These are phyloP conservation scores for Charadrius vociferus DNA, from an alignment of 2,113 vertebrate genomes.

Conservation along the genomic window DNA sequence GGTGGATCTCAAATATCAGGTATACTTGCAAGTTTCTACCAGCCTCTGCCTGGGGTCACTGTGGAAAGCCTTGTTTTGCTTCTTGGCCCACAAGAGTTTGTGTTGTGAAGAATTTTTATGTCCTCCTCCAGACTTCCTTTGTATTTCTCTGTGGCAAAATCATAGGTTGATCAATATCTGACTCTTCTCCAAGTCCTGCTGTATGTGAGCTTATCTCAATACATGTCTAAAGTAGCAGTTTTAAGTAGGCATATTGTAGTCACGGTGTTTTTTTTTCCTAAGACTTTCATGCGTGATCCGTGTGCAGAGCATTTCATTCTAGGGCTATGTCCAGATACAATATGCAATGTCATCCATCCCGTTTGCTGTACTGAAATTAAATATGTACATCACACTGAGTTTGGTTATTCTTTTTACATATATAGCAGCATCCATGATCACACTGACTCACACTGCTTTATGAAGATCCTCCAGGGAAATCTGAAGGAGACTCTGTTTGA, in stretches of 20 bases:
- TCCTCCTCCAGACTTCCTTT: background rate
- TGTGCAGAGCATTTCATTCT: background rate
- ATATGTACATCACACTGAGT: slow-evolving; percentile 18
- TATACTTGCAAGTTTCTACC: background rate
- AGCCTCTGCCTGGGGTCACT: background rate
- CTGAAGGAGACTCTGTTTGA: slow-evolving; percentile 94
- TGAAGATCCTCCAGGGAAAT: slow-evolving; percentile 96
- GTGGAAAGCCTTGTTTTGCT: background rate
- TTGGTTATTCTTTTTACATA: slow-evolving; percentile 33
- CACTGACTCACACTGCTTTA: slow-evolving; percentile 95
- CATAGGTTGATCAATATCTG: background rate
- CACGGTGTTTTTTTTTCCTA: background rate
- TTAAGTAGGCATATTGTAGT: background rate
- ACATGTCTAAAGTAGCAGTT: background rate
- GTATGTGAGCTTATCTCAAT: background rate
- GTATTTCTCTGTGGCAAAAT: background rate
- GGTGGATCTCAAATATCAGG: background rate
- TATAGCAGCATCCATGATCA: slow-evolving; percentile 98
- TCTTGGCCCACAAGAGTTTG: background rate
- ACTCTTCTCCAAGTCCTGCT: background rate
- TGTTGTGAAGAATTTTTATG: background rate
- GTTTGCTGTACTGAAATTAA: background rate
- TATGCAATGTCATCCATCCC: background rate
- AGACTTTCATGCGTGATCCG: background rate
- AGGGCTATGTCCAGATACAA: background rate